Conservation (phyloP, 2,888 invertebrate species). For the Noctua janthe region DNA sequence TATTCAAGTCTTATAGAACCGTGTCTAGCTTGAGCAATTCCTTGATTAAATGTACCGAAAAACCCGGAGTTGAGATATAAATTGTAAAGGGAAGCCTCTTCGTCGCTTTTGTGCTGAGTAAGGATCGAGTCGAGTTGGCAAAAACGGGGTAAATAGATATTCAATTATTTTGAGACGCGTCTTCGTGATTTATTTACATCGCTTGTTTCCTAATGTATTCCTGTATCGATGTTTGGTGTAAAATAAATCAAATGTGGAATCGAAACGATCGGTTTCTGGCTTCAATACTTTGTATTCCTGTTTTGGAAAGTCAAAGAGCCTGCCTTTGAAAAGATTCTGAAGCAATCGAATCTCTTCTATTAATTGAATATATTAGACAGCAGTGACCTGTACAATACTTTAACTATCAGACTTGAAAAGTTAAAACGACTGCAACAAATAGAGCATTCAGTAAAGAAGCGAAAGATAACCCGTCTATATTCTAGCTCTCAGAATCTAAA, state of each 20-base stretch:
- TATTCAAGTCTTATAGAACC: slow-evolving; percentile 43
- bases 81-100: slow-evolving; percentile 49
- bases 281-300: slow-evolving; percentile 17
- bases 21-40: slow-evolving; percentile 59
- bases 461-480: background rate
- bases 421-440: background rate
- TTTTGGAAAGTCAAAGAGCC: background rate
- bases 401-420: background rate
- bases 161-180: slow-evolving; percentile 53
- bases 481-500: slow-evolving; percentile 14
- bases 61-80: slow-evolving; percentile 59
- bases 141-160: slow-evolving; percentile 52
- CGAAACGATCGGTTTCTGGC: background rate
- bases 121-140: slow-evolving; percentile 24
- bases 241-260: slow-evolving; percentile 42
- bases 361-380: background rate
- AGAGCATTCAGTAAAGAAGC: background rate
- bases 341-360: background rate
- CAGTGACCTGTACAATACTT: background rate
- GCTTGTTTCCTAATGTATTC: slow-evolving; percentile 40
- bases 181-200: slow-evolving; percentile 44
- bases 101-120: slow-evolving; percentile 53
- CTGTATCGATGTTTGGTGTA: slow-evolving; percentile 20
- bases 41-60: slow-evolving; percentile 65
- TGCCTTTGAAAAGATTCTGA: background rate